Evolutionary conservation across 2,888 invertebrate genomes (phyloP), one percentile per base, ranked within the genome.

Genomic region (Ptycholaimellus sp.): DNA sequence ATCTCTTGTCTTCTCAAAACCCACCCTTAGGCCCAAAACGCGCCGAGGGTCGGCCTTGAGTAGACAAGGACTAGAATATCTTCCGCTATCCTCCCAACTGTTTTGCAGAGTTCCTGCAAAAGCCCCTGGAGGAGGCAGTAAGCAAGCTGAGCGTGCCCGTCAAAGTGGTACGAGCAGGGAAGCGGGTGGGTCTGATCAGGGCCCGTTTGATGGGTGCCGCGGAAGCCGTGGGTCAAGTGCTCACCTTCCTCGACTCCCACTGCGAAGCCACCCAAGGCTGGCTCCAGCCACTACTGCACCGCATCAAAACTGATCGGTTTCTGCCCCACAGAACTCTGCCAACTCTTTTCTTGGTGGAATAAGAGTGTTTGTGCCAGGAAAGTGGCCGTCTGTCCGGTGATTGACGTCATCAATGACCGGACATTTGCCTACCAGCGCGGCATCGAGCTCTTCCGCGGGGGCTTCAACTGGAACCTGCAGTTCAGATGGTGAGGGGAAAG

Each of bases 191-290:
- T 20, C 67, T 99, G 41, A 96, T 96, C 53, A 69, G 93, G 47
- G 93, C 96, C 3, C 70, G 96, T 46, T 68, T 99, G 41, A 66
- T 83, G 49, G 96, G 96, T 44, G 87, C 87, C 33, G 77, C 78
- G 57, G 75, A 80, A 58, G 83, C 82, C 6, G 74, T 71, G 50
- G 90, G 87, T 40, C 74, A 82, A 61, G 77, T 82, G 36, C 65
- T 87, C 49, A 90, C 87, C 13, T 96, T 96, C 66, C 66, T 96
- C 39, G 96, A 96, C 60, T 87, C 90, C 2, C 93, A 96, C 60
- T 93, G 90, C 61, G 93, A 96, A 61, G 90, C 90, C 56, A 80
- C 81, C 38, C 80, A 82, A 65, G 93, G 93, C n/a, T 96, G 96
- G 93, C 63, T 96, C 46, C 90, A 93, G 57, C 93, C 93, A 2